These are phyloP conservation scores for Macrochelys suwanniensis DNA, from an alignment of 2,797 vertebrate genomes.

Conservation along the genomic window DNA sequence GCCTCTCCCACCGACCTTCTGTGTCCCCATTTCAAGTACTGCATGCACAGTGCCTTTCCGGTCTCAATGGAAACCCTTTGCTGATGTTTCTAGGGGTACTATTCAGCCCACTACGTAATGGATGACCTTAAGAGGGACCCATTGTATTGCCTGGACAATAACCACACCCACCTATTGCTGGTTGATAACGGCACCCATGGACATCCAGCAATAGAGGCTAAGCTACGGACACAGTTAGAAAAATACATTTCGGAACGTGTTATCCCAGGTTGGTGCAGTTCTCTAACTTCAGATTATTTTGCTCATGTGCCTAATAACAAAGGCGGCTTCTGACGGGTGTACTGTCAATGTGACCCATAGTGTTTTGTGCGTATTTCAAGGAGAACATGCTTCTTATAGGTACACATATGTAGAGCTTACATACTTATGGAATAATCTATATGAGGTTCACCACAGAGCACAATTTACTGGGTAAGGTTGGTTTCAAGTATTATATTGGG, in stretches of 20 bases:
- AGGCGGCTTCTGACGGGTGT: background rate
- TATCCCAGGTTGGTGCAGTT: conserved; percentile 78
- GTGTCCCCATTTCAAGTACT: background rate
- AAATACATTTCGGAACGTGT: conserved; percentile 84
- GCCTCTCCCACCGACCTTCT: background rate
- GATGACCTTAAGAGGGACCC: conserved; percentile 85
- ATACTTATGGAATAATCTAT: background rate
- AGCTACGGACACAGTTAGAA: conserved; percentile 83
- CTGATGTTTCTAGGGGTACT: conserved; percentile 73
- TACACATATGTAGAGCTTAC: background rate
- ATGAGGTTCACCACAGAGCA: background rate
- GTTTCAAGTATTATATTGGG: background rate
- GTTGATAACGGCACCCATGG: conserved; percentile 84
- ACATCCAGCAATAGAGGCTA: conserved; percentile 76
- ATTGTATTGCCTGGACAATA: conserved; percentile 84
- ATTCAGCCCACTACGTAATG: conserved; percentile 83
- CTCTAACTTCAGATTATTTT: accelerated
- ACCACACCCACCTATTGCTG: conserved; percentile 84
- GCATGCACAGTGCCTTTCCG: background rate
- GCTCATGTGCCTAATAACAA: background rate
- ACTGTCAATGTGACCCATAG: background rate
- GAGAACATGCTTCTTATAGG: background rate
- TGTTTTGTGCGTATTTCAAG: background rate
- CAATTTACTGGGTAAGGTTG: background rate
- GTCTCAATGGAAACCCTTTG: accelerated